These are phyloP conservation scores for Agelastica alni DNA, from an alignment of 2,888 invertebrate genomes.

Conservation along the genomic window DNA sequence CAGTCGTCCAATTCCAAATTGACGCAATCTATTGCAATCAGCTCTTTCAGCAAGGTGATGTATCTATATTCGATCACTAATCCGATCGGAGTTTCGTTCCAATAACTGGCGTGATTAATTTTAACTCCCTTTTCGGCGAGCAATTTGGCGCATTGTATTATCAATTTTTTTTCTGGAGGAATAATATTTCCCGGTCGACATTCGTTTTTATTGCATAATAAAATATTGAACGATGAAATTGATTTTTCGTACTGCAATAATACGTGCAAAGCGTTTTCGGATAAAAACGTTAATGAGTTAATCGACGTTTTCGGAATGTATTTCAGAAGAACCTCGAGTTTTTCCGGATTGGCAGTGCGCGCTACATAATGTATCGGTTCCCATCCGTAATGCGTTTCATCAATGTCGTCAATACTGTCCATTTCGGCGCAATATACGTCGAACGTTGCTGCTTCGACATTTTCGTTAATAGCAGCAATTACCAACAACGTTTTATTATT, in stretches of 20 bases:
- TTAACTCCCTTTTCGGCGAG: slow-evolving; percentile 38
- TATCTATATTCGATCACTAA: slow-evolving; percentile 38
- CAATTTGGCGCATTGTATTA: slow-evolving; percentile 34
- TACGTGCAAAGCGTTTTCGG: slow-evolving; percentile 43
- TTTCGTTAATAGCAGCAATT: not conserved
- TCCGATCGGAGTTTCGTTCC: slow-evolving; percentile 41
- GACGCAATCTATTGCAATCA: slow-evolving; percentile 27
- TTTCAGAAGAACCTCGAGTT: slow-evolving; percentile 29
- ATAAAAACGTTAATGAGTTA: slow-evolving; percentile 37
- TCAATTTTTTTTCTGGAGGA: slow-evolving; percentile 29
- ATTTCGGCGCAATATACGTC: slow-evolving; percentile 14
- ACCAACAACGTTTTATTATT: not conserved
- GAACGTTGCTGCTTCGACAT: not conserved
- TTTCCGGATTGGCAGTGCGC: slow-evolving; percentile 28
- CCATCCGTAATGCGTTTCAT: slow-evolving; percentile 39
- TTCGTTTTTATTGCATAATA: slow-evolving; percentile 35
- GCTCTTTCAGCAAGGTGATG: slow-evolving; percentile 11
- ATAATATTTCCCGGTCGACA: slow-evolving; percentile 33
- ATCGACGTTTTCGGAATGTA: slow-evolving; percentile 21
- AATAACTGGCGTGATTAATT: slow-evolving; percentile 41
- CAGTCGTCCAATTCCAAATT: slow-evolving; percentile 39
- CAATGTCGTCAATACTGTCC: slow-evolving; percentile 25
- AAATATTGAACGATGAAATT: slow-evolving; percentile 28
- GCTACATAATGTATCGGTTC: slow-evolving; percentile 41
- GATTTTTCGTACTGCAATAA: slow-evolving; percentile 36